These are phyloP conservation scores for Spodoptera littoralis DNA, from an alignment of 2,888 invertebrate species.

Conservation along the genomic window DNA sequence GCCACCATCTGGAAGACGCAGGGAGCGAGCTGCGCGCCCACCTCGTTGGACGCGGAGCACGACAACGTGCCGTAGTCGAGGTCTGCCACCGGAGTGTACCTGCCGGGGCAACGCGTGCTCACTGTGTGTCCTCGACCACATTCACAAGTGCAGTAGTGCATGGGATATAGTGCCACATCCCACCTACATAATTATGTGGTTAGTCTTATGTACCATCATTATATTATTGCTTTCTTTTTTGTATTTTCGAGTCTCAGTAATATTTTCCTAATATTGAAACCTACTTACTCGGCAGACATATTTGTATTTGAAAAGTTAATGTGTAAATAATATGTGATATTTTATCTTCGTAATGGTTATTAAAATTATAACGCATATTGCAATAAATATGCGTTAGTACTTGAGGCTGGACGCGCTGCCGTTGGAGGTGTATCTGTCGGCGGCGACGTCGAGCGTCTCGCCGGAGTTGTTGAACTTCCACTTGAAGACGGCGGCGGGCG, in stretches of 20 bases:
- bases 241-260: no score
- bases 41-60: slow-evolving; percentile 95
- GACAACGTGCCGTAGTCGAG: slow-evolving; percentile 96
- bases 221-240: no score
- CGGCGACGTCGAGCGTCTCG: slow-evolving; percentile 94
- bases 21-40: slow-evolving; percentile 94
- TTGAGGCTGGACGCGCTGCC: slow-evolving; percentile 92
- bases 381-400: slow-evolving; percentile 62
- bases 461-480: slow-evolving; percentile 99
- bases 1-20: slow-evolving; percentile 97
- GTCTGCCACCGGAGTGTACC: slow-evolving; percentile 90
- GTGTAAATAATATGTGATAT: no score
- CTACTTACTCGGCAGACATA: no score
- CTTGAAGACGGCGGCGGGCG: slow-evolving; percentile 95
- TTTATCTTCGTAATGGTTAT: no score
- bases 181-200: no score
- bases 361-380: background rate
- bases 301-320: no score
- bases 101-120: slow-evolving; percentile 43
- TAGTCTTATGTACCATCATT: no score
- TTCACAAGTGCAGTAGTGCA: no score
- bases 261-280: no score
- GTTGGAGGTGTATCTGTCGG: slow-evolving; percentile 93
- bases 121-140: no score
- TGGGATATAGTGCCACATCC: no score